Evolutionary conservation across 2,888 invertebrate species (phyloP).

Genomic region (Metopia argyrocephala): DNA sequence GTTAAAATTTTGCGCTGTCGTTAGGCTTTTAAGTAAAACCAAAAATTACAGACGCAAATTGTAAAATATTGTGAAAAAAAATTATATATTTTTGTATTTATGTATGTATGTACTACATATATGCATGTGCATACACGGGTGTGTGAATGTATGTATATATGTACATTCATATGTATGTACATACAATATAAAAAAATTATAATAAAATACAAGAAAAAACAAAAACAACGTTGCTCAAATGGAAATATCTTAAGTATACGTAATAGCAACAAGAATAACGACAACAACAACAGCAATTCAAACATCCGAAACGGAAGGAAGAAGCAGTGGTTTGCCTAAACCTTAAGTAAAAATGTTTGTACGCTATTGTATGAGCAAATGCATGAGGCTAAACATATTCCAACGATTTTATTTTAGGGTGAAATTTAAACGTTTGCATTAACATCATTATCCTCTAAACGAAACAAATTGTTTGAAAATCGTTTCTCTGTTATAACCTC

Average conservation of each 20-base stretch:
- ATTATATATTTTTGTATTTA: no score
- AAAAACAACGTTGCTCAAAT: conserved; percentile 40
- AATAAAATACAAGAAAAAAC: background rate
- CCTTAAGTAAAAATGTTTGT: conserved; percentile 57
- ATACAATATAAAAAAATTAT: conserved; percentile 18
- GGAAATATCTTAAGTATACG: conserved; percentile 20
- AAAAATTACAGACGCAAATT: conserved; percentile 40
- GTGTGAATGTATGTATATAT: no score
- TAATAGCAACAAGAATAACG: conserved; percentile 29
- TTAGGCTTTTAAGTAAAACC: conserved; percentile 49
- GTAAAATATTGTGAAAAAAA: conserved; percentile 36
- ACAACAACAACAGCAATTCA: conserved; percentile 48
- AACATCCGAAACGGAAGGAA: conserved; percentile 65
- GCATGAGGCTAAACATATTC: conserved; percentile 45
- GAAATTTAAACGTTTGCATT: conserved; percentile 64
- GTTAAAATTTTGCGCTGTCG: conserved; percentile 25
- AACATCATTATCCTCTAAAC: conserved; percentile 65
- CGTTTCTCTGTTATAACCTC: conserved; percentile 54
- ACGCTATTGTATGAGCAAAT: conserved; percentile 19
- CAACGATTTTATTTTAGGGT: conserved; percentile 42
- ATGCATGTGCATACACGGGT: no score
- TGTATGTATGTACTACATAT: no score
- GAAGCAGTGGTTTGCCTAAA: conserved; percentile 63
- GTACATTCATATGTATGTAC: no score
- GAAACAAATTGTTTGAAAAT: conserved; percentile 65